Evolutionary conservation across 1,140 invertebrate species (phyloP).

Genomic region (Helicorthomorpha holstii): DNA sequence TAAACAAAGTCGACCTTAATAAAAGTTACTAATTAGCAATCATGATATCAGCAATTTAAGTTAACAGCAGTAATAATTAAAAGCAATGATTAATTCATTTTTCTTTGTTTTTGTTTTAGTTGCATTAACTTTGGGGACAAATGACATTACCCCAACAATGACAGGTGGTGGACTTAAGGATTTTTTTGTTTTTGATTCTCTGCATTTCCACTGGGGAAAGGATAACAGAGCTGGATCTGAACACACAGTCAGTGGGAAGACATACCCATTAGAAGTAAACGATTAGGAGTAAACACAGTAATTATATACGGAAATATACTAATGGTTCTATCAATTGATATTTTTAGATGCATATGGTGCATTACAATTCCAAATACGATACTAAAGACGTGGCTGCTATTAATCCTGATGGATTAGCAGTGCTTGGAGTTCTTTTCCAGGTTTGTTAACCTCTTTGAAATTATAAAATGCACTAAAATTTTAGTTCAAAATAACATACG

Average conservation of each 20-base stretch:
- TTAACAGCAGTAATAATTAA: too few species aligned
- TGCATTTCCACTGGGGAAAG: constrained; percentile 74
- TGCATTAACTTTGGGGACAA: neutral
- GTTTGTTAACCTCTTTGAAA: too few species aligned
- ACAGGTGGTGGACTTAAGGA: constrained; percentile 49
- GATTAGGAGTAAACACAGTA: neutral
- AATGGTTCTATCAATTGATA: neutral
- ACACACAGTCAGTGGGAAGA: constrained; percentile 55
- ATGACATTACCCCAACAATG: constrained; percentile 19
- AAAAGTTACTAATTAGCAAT: too few species aligned
- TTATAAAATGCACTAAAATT: too few species aligned
- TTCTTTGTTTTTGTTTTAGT: neutral
- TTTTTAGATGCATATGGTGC: constrained; percentile 46
- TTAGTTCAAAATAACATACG: too few species aligned
- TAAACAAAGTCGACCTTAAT: too few species aligned
- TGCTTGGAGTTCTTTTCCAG: constrained; percentile 48
- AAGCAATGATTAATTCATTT: neutral
- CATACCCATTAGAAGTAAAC: constrained; percentile 18
- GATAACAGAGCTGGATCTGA: constrained; percentile 68
- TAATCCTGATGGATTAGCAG: constrained; percentile 42
- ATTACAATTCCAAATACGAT: constrained; percentile 38
- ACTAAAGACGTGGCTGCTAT: constrained; percentile 35
- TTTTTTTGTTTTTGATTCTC: constrained; percentile 57
- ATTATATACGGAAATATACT: too few species aligned
- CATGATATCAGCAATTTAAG: too few species aligned